Conservation (phyloP, 2,888 invertebrate genomes). For the Caenorhabditis doughertyi region DNA sequence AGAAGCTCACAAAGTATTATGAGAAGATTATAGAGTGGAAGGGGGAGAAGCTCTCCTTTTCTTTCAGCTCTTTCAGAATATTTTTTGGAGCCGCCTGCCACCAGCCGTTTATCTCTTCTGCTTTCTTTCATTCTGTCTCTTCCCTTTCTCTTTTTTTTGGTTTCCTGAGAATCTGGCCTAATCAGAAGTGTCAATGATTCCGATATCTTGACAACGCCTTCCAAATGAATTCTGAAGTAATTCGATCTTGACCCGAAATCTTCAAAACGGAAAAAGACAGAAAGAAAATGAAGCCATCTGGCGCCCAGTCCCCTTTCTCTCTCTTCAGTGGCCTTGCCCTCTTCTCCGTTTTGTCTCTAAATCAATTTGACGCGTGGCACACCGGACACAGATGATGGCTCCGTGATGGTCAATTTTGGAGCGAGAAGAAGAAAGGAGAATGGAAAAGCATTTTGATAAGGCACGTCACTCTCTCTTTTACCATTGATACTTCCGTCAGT, state of each 20-base stretch:
- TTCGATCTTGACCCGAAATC: slow-evolving; percentile 33
- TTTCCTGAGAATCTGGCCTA: neutral
- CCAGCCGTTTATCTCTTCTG: slow-evolving; percentile 20
- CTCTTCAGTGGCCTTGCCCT: neutral
- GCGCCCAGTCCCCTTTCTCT: slow-evolving; percentile 15
- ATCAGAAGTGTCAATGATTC: too few relatives aligned
- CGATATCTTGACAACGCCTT: too few relatives aligned
- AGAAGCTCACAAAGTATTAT: slow-evolving; percentile 38
- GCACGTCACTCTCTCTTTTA: slow-evolving; percentile 17
- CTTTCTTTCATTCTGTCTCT: neutral
- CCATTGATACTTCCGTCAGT: too few relatives aligned
- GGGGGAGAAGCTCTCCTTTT: neutral
- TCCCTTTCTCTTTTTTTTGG: neutral
- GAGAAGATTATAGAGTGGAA: slow-evolving; percentile 41
- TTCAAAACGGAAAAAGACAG: too few relatives aligned
- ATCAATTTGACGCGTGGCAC: slow-evolving; percentile 20
- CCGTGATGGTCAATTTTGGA: slow-evolving; percentile 32
- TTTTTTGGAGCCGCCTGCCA: slow-evolving; percentile 8
- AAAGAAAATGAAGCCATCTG: slow-evolving; percentile 35
- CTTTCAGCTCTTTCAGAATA: neutral
- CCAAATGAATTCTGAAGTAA: slow-evolving; percentile 17
- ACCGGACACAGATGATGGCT: slow-evolving; percentile 16
- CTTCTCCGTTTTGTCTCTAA: neutral
- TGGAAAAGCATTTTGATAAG: slow-evolving; percentile 26
- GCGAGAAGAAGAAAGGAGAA: too few relatives aligned